Conservation (phyloP, 2,797 vertebrate species). For the Muscicapa striata region DNA sequence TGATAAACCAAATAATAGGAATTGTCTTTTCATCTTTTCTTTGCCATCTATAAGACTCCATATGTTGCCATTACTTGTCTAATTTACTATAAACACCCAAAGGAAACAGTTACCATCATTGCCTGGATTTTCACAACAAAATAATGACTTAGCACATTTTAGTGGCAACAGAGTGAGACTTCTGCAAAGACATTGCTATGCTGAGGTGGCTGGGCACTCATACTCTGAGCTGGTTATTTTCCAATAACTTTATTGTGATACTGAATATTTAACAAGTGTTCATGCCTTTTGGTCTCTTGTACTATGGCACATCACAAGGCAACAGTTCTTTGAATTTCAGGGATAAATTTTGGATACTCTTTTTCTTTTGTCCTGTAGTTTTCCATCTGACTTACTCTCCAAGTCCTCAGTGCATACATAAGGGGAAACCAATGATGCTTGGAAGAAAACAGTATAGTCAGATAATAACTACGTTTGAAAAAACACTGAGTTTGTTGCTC, state of each 20-base stretch:
- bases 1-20: background rate
- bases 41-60: background rate
- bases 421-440: background rate
- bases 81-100: background rate
- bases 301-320: background rate
- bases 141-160: background rate
- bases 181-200: background rate
- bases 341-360: background rate
- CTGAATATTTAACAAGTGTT: background rate
- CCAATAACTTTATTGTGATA: background rate
- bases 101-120: accelerated
- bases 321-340: background rate
- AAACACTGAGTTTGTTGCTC: background rate
- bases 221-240: background rate
- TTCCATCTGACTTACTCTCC: background rate
- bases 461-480: background rate
- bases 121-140: background rate
- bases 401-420: background rate
- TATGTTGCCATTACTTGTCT: background rate
- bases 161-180: background rate
- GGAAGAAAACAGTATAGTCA: background rate
- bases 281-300: background rate
- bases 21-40: background rate
- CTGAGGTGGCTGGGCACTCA: background rate
- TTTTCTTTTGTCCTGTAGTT: background rate